These are phyloP conservation scores for Phrynosoma platyrhinos DNA, from an alignment of 2,113 vertebrate species.

Conservation along the genomic window DNA sequence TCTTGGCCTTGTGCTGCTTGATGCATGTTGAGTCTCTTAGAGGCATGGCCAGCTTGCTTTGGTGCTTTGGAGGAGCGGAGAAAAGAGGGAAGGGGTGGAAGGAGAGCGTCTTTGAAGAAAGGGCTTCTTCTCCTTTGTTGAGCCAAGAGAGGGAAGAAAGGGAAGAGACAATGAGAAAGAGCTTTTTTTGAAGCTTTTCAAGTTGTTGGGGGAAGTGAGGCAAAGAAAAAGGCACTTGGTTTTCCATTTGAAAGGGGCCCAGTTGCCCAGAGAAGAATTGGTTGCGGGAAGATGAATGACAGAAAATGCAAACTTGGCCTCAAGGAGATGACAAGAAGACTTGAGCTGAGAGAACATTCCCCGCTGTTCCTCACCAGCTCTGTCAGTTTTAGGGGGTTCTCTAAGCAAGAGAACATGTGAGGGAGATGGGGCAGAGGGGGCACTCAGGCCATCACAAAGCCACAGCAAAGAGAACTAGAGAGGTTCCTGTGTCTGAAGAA, in stretches of 20 bases:
- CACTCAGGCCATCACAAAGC: neutral
- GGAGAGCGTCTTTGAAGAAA: neutral
- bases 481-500: neutral
- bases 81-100: neutral
- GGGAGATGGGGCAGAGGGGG: neutral
- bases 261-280: neutral
- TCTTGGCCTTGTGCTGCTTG: conserved; percentile 34
- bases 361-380: neutral
- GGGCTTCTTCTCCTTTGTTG: neutral
- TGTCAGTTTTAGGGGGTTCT: neutral
- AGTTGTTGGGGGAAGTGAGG: neutral
- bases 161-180: neutral
- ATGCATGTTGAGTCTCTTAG: conserved; percentile 47
- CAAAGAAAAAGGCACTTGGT: neutral
- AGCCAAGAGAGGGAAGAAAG: no score
- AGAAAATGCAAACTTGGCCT: neutral
- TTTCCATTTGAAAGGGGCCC: neutral
- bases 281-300: neutral
- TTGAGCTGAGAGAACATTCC: neutral
- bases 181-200: neutral
- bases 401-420: neutral
- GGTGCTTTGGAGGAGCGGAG: neutral
- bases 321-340: accelerated
- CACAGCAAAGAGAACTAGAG: neutral
- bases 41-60: conserved; percentile 15